Conservation (phyloP, 2,113 vertebrate genomes). For the Picathartes gymnocephalus region DNA sequence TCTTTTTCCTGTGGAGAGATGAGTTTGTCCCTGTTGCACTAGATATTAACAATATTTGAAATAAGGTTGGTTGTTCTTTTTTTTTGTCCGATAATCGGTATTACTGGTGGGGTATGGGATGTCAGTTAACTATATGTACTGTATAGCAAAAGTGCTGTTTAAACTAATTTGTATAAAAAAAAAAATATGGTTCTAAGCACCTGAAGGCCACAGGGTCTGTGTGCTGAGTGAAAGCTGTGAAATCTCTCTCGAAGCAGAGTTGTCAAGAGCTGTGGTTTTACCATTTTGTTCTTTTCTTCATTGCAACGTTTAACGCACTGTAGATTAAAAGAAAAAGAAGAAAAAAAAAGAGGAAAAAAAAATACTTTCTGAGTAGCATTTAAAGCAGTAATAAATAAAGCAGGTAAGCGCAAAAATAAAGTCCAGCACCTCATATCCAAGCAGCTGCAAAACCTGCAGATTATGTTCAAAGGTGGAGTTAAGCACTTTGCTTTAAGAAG, state of each 20-base stretch:
- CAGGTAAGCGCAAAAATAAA: constrained; percentile 17
- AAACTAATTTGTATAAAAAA: constrained; percentile 64
- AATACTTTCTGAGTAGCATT: constrained; percentile 44
- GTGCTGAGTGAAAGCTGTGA: constrained; percentile 76
- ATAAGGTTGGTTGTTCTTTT: not conserved
- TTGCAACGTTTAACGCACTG: constrained; percentile 54
- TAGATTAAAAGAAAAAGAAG: not conserved
- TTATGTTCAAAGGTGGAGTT: constrained; percentile 1
- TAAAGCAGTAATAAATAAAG: constrained; percentile 51
- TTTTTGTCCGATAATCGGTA: constrained; percentile 54
- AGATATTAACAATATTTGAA: constrained; percentile 70
- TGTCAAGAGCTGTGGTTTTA: constrained; percentile 71
- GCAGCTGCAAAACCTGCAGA: constrained; percentile 31
- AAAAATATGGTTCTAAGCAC: constrained; percentile 57
- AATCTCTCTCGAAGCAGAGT: constrained; percentile 62
- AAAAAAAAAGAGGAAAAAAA: not conserved
- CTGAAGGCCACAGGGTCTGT: not conserved
- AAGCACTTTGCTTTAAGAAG: constrained; percentile 55
- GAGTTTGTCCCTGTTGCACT: constrained; percentile 79
- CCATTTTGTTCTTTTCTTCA: constrained; percentile 48
- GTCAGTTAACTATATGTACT: constrained; percentile 52
- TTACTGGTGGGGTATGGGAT: constrained; percentile 52
- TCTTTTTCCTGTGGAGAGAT: constrained; percentile 76
- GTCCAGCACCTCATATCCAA: constrained; percentile 1
- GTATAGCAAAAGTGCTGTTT: constrained; percentile 71